phyloP scores from a whole-genome alignment of 2,888 invertebrate genomes.

The Hirtodrosophila alboralis region DNA sequence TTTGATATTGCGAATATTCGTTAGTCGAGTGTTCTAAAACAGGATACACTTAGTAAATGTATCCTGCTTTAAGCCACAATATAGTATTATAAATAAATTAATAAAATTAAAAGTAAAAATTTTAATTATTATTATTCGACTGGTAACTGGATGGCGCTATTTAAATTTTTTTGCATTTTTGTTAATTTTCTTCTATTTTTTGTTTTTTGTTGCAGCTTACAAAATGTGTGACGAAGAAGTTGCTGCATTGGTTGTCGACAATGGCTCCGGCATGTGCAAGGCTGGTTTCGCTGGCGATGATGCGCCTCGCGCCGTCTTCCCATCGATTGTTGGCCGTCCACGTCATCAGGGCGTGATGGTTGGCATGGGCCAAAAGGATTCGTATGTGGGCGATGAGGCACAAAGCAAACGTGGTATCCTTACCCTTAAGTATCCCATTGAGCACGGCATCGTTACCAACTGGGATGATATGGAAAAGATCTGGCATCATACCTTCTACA shows the following conservation, averaged over 20 bases:
- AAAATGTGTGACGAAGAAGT: constrained; percentile 98
- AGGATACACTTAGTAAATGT: no score
- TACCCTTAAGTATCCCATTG: constrained; percentile 97
- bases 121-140: no score
- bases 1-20: no score
- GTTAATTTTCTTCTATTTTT: constrained; percentile 28
- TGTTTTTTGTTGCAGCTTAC: constrained; percentile 75
- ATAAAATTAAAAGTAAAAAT: no score
- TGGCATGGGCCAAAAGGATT: constrained; percentile 96
- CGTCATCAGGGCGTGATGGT: constrained; percentile 95
- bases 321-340: constrained; percentile 95
- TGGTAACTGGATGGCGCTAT: no score
- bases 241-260: constrained; percentile 95
- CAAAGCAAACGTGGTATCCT: constrained; percentile 95
- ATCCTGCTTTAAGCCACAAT: no score
- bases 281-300: constrained; percentile 96
- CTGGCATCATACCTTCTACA: constrained; percentile 99
- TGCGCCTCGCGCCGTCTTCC: constrained; percentile 94
- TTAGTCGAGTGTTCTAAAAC: no score
- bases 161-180: constrained; percentile 28
- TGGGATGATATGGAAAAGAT: constrained; percentile 99
- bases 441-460: constrained; percentile 99
- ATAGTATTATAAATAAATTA: no score
- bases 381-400: constrained; percentile 94
- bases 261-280: constrained; percentile 97